phyloP scores from a whole-genome alignment of 2,113 vertebrate species.

The Notechis scutatus region DNA sequence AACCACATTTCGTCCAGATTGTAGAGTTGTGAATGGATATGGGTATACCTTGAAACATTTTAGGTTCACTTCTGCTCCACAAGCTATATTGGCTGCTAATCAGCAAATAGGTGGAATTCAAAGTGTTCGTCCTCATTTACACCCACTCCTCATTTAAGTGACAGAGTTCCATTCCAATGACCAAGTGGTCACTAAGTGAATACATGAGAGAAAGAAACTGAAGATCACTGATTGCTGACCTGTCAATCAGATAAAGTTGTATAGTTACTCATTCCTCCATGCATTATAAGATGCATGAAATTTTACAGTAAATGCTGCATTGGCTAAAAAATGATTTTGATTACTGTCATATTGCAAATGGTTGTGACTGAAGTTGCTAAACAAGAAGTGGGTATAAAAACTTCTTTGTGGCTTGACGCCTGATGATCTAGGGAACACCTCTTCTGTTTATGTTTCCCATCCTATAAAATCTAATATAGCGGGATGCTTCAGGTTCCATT shows the following conservation, averaged over 20 bases:
- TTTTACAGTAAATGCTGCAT: not conserved
- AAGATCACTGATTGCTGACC: not conserved
- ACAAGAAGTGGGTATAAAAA: not conserved
- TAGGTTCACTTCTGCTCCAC: not conserved
- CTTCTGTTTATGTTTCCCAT: not conserved
- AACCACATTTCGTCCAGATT: not conserved
- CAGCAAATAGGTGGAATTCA: not conserved
- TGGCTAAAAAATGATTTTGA: not conserved
- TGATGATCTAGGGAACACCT: not conserved
- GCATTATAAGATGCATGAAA: not conserved
- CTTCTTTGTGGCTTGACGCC: not conserved
- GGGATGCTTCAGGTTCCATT: not conserved
- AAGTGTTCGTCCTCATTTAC: not conserved
- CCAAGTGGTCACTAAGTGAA: not conserved
- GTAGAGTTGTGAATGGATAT: not conserved
- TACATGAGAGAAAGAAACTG: not conserved
- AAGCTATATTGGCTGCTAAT: not conserved
- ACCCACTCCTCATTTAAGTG: not conserved
- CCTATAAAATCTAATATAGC: not conserved
- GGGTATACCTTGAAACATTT: not conserved
- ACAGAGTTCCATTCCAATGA: not conserved
- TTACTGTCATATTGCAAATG: not conserved
- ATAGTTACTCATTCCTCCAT: not conserved
- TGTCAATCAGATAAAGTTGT: not conserved
- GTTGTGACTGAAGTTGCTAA: not conserved